Conservation (phyloP, 2,888 invertebrate species). For the Gastrophysa polygoni region DNA sequence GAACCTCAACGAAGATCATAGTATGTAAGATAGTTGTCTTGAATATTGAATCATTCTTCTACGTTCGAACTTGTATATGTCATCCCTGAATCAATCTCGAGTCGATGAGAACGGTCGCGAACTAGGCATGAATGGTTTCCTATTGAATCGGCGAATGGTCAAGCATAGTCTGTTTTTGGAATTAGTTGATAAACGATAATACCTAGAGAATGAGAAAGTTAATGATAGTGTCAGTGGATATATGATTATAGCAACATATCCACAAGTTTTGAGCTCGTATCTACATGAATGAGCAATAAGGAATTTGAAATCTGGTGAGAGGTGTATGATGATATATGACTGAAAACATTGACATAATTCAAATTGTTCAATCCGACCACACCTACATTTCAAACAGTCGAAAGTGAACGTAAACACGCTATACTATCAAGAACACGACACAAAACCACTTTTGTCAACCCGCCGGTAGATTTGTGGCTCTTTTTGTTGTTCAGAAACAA, state of each 20-base stretch:
- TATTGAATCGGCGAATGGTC: too few relatives aligned
- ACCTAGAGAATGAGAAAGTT: too few relatives aligned
- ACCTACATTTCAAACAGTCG: not conserved
- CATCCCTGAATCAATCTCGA: too few relatives aligned
- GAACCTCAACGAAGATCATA: too few relatives aligned
- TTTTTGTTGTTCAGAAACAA: slow-evolving; percentile 7
- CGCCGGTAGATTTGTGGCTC: slow-evolving; percentile 10
- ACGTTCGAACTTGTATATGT: too few relatives aligned
- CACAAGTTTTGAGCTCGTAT: not conserved
- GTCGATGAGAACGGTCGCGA: too few relatives aligned
- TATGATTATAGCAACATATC: not conserved
- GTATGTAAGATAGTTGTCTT: too few relatives aligned
- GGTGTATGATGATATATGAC: not conserved
- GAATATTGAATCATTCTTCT: too few relatives aligned
- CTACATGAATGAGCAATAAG: not conserved
- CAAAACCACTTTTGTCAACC: slow-evolving; percentile 6
- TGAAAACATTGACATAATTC: not conserved
- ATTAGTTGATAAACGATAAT: too few relatives aligned
- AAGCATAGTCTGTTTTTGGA: too few relatives aligned
- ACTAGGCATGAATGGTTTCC: too few relatives aligned
- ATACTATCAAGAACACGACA: not conserved
- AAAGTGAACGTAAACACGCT: not conserved
- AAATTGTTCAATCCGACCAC: slow-evolving; percentile 1
- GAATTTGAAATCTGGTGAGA: not conserved
- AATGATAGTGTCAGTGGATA: not conserved